phyloP scores from a whole-genome alignment of 2,113 vertebrate species.

The Solea solea region DNA sequence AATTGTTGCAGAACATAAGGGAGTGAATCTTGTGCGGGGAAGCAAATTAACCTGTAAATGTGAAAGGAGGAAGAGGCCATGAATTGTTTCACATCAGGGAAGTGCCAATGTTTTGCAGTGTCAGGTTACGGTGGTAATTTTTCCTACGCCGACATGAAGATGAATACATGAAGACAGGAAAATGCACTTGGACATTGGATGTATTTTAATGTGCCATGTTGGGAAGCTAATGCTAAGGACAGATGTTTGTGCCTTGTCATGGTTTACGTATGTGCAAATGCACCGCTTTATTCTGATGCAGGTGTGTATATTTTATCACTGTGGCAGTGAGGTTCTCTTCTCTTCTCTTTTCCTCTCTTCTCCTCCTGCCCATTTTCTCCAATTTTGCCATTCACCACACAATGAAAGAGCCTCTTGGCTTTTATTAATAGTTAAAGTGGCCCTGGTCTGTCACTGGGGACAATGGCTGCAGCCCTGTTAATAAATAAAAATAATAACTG shows the following conservation, averaged over 20 bases:
- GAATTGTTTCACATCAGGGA: constrained; percentile 4
- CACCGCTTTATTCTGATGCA: not conserved
- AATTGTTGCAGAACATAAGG: constrained; percentile 22
- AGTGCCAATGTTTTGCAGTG: constrained; percentile 10
- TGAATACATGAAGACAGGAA: not conserved
- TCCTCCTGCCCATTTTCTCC: constrained; percentile 58
- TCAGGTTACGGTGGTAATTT: not conserved
- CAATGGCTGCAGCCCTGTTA: constrained; percentile 87
- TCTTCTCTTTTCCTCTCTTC: not conserved
- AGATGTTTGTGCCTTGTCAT: not conserved
- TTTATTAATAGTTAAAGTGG: constrained; percentile 93
- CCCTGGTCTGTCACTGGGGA: constrained; percentile 85
- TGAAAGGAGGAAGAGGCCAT: constrained; percentile 9
- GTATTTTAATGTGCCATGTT: no score
- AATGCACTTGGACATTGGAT: not conserved
- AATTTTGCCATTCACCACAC: constrained; percentile 62
- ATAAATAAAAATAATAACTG: constrained; percentile 93
- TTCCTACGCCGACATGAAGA: not conserved
- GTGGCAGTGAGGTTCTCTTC: constrained; percentile 28
- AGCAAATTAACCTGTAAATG: constrained; percentile 22
- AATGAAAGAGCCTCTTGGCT: constrained; percentile 79
- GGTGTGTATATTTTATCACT: constrained; percentile 20
- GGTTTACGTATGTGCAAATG: not conserved
- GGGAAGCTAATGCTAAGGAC: constrained; percentile 1
- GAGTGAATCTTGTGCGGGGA: constrained; percentile 11